Conservation (phyloP, 92 coral and sea anemone genomes). For the Desmophyllum pertusum region DNA sequence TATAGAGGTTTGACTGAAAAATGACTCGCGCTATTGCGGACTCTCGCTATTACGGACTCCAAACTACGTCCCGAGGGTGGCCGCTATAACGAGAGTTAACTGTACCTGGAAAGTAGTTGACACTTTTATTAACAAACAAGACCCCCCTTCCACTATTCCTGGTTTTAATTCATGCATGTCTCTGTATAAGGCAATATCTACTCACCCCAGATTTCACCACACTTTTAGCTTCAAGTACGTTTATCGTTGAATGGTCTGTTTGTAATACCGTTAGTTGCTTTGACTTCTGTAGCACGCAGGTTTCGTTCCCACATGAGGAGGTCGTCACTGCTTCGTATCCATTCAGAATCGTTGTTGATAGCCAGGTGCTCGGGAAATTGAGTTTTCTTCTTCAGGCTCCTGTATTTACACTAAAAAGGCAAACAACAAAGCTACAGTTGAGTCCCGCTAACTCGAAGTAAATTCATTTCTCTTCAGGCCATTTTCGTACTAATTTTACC, state of each 20-base stretch:
- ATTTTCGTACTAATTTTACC: too few relatives aligned
- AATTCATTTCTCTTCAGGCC: too few relatives aligned
- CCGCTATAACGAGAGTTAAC: too few relatives aligned
- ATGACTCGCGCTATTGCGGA: too few relatives aligned
- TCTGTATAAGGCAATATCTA: neutral
- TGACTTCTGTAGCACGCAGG: slow-evolving; percentile 81
- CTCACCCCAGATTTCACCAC: slow-evolving; percentile 7
- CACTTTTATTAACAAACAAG: too few relatives aligned
- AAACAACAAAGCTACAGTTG: neutral
- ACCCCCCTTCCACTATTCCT: too few relatives aligned
- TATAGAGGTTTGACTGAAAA: too few relatives aligned
- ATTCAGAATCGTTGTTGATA: slow-evolving; percentile 60
- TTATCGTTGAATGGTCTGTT: slow-evolving; percentile 63
- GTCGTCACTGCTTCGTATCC: slow-evolving; percentile 81
- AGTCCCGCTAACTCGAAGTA: too few relatives aligned
- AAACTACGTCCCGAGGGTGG: too few relatives aligned
- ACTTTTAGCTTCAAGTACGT: slow-evolving; percentile 19
- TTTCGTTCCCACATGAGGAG: slow-evolving; percentile 90
- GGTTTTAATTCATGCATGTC: neutral
- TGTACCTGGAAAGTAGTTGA: too few relatives aligned
- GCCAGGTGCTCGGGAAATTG: slow-evolving; percentile 64
- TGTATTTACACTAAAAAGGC: slow-evolving; percentile 66
- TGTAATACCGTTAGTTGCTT: slow-evolving; percentile 36
- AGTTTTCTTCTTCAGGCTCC: slow-evolving; percentile 64
- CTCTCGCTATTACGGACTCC: too few relatives aligned